phyloP scores from a whole-genome alignment of 2,888 invertebrate species.

The Biston stratarius region DNA sequence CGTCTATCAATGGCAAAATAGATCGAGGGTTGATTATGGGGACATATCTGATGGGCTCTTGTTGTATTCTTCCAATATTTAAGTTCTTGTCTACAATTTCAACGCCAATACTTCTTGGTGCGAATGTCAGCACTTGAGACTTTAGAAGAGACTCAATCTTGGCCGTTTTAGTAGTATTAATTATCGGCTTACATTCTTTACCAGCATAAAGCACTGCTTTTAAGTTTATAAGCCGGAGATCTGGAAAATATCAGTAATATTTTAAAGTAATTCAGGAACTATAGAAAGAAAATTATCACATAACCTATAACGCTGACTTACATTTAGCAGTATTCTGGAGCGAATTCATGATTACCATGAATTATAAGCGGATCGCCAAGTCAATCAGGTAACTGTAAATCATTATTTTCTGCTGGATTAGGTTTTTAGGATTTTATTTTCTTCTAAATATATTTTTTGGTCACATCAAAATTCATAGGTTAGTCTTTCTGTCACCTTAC shows the following conservation, averaged over 20 bases:
- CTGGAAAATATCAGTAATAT: conserved; percentile 55
- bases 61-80: conserved; percentile 57
- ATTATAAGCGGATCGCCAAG: conserved; percentile 8
- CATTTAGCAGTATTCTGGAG: conserved; percentile 74
- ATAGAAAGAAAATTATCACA: conserved; percentile 16
- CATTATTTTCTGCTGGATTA: background rate
- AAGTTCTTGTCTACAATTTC: conserved; percentile 68
- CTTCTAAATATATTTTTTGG: too few relatives aligned
- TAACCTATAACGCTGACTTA: conserved; percentile 71
- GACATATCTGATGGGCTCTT: conserved; percentile 72
- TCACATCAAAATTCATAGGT: too few relatives aligned
- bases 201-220: conserved; percentile 67
- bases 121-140: conserved; percentile 55
- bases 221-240: conserved; percentile 71
- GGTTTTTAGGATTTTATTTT: background rate
- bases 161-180: conserved; percentile 49
- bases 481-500: too few relatives aligned
- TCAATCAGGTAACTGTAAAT: background rate
- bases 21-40: conserved; percentile 79
- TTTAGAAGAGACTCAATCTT: conserved; percentile 28
- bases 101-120: conserved; percentile 69
- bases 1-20: conserved; percentile 74
- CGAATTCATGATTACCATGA: conserved; percentile 67
- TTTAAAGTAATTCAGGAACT: background rate
- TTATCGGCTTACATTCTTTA: conserved; percentile 63